A percentile compares a stretch with the other conserved stretches of the same genome.
Conservation (phyloP, 30 jellyfish, hydroid and myxozoan genomes). For the Hydractinia echinata region DNA sequence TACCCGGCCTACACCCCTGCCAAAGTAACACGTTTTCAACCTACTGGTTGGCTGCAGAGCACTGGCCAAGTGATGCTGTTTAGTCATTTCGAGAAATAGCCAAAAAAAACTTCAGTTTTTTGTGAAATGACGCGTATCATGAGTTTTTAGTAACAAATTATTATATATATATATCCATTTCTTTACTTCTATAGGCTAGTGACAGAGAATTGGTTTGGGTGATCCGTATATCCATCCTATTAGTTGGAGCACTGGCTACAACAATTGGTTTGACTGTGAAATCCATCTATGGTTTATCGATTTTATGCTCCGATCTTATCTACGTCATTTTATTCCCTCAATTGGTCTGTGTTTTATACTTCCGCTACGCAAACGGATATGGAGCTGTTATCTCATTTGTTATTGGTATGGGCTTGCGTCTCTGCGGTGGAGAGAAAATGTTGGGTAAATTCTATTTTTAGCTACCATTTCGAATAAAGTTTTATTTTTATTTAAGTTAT, state of each 20-base stretch:
- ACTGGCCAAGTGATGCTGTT: too few species aligned
- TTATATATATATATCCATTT: neutral
- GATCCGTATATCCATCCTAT: conserved; percentile 65
- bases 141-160: neutral
- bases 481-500: too few species aligned
- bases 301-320: conserved; percentile 91
- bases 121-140: too few species aligned
- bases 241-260: conserved; percentile 93
- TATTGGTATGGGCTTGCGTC: conserved; percentile 74
- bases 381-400: conserved; percentile 79
- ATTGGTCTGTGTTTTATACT: conserved; percentile 81
- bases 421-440: conserved; percentile 83
- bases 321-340: conserved; percentile 94
- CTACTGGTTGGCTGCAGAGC: too few species aligned
- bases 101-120: too few species aligned
- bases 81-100: too few species aligned
- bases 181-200: conserved; percentile 54
- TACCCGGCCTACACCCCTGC: too few species aligned
- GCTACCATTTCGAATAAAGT: too few species aligned
- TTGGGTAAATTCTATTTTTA: conserved; percentile 41
- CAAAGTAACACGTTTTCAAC: too few species aligned
- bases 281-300: conserved; percentile 84
- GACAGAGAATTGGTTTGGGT: conserved; percentile 94
- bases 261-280: conserved; percentile 78
- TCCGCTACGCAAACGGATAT: conserved; percentile 77